Conservation (phyloP, 2,888 invertebrate genomes). For the Bimastos eiseni region DNA sequence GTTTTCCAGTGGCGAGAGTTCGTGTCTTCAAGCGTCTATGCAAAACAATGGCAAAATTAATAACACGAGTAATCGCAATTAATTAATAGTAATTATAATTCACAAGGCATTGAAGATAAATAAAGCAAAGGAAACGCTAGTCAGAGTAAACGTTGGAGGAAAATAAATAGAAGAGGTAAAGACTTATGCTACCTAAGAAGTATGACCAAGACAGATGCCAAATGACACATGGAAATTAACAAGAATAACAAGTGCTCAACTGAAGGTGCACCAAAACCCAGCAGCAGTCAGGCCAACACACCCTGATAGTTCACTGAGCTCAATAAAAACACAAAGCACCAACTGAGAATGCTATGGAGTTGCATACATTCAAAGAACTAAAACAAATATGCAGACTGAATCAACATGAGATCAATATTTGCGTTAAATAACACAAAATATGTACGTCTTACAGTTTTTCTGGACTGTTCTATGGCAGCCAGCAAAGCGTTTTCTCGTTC, state of each 20-base stretch:
- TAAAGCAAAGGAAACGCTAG: background rate
- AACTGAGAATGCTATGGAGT: background rate
- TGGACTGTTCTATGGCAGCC: conserved; percentile 81
- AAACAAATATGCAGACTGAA: background rate
- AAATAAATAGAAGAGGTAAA: too few relatives aligned
- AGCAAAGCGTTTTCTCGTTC: conserved; percentile 91
- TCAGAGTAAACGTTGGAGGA: too few relatives aligned
- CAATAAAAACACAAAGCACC: too few relatives aligned
- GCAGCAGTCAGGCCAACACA: too few relatives aligned
- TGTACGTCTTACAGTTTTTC: conserved; percentile 55
- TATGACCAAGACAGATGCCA: too few relatives aligned
- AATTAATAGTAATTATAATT: conserved; percentile 9
- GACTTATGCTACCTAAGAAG: too few relatives aligned
- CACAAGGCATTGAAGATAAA: background rate
- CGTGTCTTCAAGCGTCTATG: conserved; percentile 68
- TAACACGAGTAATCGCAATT: background rate
- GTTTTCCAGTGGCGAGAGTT: conserved; percentile 73
- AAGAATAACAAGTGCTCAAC: too few relatives aligned
- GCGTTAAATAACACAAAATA: background rate
- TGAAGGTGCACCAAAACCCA: too few relatives aligned
- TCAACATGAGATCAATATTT: background rate
- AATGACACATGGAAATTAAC: too few relatives aligned
- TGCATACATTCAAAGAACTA: background rate
- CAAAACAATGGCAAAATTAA: background rate
- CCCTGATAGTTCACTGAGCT: too few relatives aligned